phyloP scores from a whole-genome alignment of 2,113 vertebrate species.

The Dolichotis patagonum region DNA sequence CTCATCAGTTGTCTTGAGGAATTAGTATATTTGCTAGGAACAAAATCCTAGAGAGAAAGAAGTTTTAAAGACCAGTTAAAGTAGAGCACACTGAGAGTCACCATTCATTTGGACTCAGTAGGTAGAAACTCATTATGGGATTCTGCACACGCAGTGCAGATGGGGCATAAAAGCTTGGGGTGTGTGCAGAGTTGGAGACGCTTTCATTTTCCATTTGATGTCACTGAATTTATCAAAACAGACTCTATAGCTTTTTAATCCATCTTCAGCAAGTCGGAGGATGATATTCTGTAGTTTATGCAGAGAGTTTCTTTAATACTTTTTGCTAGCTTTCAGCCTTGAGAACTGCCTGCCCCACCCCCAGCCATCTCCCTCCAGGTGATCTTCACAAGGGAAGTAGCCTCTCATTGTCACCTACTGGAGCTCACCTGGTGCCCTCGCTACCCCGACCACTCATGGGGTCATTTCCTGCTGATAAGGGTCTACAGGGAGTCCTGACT shows the following conservation, averaged over 20 bases:
- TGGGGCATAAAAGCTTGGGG: slow-evolving; percentile 31
- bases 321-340: slow-evolving; percentile 61
- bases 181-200: not conserved
- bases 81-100: slow-evolving; percentile 28
- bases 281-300: slow-evolving; percentile 39
- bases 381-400: slow-evolving; percentile 56
- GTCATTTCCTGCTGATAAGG: slow-evolving; percentile 72
- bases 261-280: slow-evolving; percentile 43
- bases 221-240: slow-evolving; percentile 65
- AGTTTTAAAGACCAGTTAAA: slow-evolving; percentile 55
- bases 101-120: slow-evolving; percentile 40
- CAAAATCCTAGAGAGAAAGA: slow-evolving; percentile 2
- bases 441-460: slow-evolving; percentile 54
- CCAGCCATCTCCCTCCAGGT: slow-evolving; percentile 54
- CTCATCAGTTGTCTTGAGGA: slow-evolving; percentile 16
- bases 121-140: slow-evolving; percentile 59
- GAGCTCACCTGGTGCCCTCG: slow-evolving; percentile 61
- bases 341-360: slow-evolving; percentile 65
- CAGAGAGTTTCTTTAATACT: slow-evolving; percentile 61
- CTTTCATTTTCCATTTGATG: slow-evolving; percentile 49
- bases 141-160: slow-evolving; percentile 41
- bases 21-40: slow-evolving; percentile 40
- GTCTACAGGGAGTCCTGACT: slow-evolving; percentile 72
- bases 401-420: slow-evolving; percentile 70
- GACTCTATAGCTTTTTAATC: slow-evolving; percentile 53